Percentiles rank a stretch among this genome's conserved stretches.
These are phyloP conservation scores for Hylia prasina DNA, from an alignment of 2,113 vertebrate species.

Conservation along the genomic window DNA sequence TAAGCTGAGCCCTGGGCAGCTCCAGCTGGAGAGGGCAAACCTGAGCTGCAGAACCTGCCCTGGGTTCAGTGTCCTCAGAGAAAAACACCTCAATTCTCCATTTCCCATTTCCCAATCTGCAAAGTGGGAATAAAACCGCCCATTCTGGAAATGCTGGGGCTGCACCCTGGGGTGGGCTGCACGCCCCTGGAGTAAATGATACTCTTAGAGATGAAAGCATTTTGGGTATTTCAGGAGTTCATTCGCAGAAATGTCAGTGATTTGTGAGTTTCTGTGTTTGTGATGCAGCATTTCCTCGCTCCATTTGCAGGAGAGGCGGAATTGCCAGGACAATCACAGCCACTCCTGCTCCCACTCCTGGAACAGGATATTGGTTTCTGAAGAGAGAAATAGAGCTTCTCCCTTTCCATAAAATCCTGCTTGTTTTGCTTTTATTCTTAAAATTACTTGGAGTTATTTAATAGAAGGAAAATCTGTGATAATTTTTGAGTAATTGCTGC, in stretches of 20 bases:
- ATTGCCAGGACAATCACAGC: neutral
- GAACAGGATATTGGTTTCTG: neutral
- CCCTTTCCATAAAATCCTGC: neutral
- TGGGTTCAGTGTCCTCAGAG: neutral
- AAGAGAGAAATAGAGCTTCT: neutral
- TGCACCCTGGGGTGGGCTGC: neutral
- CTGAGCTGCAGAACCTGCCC: neutral
- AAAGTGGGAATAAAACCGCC: neutral
- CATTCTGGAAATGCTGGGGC: neutral
- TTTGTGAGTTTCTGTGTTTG: neutral
- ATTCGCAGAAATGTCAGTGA: neutral
- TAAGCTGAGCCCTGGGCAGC: neutral
- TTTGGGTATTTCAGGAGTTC: neutral
- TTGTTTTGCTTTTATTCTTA: neutral
- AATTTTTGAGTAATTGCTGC: neutral
- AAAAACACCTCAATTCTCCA: neutral
- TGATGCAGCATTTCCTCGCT: neutral
- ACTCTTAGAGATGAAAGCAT: neutral
- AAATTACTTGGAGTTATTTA: neutral
- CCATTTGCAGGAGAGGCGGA: neutral
- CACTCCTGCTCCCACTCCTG: neutral
- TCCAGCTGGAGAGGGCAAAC: neutral
- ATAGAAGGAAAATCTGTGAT: neutral
- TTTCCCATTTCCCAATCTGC: neutral
- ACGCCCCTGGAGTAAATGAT: neutral